Evolutionary conservation across 2,888 invertebrate genomes (phyloP).

Genomic region (Pimpla rufipes): DNA sequence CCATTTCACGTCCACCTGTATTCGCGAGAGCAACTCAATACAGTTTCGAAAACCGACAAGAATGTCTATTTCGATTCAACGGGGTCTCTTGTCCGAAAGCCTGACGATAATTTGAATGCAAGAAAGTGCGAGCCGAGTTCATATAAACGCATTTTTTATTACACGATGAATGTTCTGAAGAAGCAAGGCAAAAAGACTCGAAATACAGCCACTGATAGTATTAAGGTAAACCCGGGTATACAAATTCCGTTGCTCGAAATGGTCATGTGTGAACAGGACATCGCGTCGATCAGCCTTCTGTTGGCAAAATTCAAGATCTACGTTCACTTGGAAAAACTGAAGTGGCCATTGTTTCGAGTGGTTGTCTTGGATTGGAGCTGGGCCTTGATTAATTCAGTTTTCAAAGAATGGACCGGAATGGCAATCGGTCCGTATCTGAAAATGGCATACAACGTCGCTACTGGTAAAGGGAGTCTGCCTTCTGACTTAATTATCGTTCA

Average conservation of each 20-base stretch:
- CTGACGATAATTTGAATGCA: constrained; percentile 16
- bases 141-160: constrained; percentile 25
- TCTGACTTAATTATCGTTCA: constrained; percentile 7
- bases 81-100: too few species aligned
- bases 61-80: too few species aligned
- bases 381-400: constrained; percentile 5
- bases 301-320: too few species aligned
- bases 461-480: constrained; percentile 2
- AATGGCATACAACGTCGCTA: constrained; percentile 18
- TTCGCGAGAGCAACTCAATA: too few species aligned
- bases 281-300: too few species aligned
- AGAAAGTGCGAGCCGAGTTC: constrained; percentile 6
- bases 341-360: too few species aligned
- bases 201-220: not conserved
- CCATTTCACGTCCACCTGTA: too few species aligned
- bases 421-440: constrained; percentile 6
- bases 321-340: too few species aligned
- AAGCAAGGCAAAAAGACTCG: not conserved
- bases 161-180: not conserved
- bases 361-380: constrained; percentile 21
- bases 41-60: too few species aligned
- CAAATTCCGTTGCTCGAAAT: too few species aligned
- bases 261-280: too few species aligned
- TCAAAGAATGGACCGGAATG: constrained; percentile 29
- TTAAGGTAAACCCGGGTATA: not conserved